These are phyloP conservation scores for Drosophila repletoides DNA, from an alignment of 1,140 invertebrate species.

Conservation along the genomic window DNA sequence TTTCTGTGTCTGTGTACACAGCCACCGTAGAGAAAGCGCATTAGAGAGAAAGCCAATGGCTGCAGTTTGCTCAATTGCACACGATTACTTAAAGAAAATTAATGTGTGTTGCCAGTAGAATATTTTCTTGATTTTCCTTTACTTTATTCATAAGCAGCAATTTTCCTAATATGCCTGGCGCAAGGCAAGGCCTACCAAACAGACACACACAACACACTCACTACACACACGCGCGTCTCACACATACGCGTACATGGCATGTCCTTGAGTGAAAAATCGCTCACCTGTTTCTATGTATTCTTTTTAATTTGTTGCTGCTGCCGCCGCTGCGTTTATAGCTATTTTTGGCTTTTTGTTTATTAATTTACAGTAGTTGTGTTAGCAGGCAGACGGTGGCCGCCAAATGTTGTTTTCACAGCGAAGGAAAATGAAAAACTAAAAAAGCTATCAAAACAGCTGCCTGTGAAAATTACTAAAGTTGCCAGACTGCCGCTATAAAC, in stretches of 20 bases:
- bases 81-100: constrained; percentile 24
- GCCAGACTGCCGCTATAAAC: constrained; percentile 7
- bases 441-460: constrained; percentile 51
- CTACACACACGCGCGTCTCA: too few relatives aligned
- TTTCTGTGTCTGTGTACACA: constrained; percentile 18
- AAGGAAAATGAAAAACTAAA: constrained; percentile 66
- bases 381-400: constrained; percentile 13
- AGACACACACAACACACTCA: constrained; percentile 16
- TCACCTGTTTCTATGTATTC: constrained; percentile 59
- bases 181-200: constrained; percentile 40
- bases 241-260: constrained; percentile 8
- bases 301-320: constrained; percentile 43
- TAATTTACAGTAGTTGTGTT: constrained; percentile 17
- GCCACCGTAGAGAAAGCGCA: constrained; percentile 64
- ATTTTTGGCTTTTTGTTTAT: constrained; percentile 76
- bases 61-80: constrained; percentile 51
- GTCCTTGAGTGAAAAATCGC: constrained; percentile 62
- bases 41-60: constrained; percentile 56
- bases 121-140: constrained; percentile 21
- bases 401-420: constrained; percentile 48
- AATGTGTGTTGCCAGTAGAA: constrained; percentile 27
- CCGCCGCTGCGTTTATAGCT: constrained; percentile 40
- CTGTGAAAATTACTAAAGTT: constrained; percentile 1
- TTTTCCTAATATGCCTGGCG: constrained; percentile 37
- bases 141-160: constrained; percentile 5